Percentiles rank a stretch among this genome's conserved stretches.
phyloP scores from a whole-genome alignment of 2,888 invertebrate species.

The Dynastes grantii region DNA sequence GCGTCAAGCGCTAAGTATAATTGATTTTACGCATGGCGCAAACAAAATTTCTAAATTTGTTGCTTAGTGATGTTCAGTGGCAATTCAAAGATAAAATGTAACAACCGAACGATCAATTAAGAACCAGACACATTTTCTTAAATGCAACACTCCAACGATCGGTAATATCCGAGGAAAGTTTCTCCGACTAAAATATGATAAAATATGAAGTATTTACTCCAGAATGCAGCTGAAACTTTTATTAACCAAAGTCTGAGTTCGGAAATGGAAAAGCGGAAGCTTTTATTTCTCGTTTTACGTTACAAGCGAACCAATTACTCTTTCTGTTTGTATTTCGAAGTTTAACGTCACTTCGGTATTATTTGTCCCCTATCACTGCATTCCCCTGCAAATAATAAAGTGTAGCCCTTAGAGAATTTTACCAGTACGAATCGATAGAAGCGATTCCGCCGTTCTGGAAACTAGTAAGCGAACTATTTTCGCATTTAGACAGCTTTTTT shows the following conservation, averaged over 20 bases:
- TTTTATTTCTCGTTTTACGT: constrained; percentile 2
- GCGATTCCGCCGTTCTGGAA: background rate
- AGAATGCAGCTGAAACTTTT: background rate
- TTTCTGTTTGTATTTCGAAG: constrained; percentile 4
- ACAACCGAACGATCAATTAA: no score
- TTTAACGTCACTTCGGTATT: background rate
- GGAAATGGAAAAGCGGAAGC: background rate
- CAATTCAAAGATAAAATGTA: no score
- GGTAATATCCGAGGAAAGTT: background rate
- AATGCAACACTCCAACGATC: background rate
- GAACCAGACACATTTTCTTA: no score
- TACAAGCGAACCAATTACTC: constrained; percentile 2
- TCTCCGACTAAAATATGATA: background rate
- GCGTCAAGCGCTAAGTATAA: no score
- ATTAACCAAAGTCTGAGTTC: background rate
- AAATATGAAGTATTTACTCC: background rate
- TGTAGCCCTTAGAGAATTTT: background rate
- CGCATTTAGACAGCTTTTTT: background rate
- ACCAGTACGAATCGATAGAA: background rate
- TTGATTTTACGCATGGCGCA: no score
- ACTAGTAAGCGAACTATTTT: background rate
- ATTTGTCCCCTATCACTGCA: background rate
- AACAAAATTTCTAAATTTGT: no score
- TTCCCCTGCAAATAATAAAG: background rate
- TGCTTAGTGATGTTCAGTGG: no score